Evolutionary conservation across 2,888 invertebrate species (phyloP).

Genomic region (Luffia ferchaultella): DNA sequence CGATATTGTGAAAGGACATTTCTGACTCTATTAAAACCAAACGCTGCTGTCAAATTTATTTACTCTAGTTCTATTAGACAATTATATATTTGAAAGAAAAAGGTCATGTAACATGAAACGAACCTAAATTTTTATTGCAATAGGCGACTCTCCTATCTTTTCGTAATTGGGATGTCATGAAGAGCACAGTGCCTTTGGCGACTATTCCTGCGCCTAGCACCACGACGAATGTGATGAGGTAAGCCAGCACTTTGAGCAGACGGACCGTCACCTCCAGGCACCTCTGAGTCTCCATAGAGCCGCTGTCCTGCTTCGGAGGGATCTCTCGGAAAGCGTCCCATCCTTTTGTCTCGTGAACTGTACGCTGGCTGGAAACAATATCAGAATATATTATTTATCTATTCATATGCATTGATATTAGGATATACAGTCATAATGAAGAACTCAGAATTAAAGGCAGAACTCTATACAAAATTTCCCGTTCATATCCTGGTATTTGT

Average conservation of each 20-base stretch:
- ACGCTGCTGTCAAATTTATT: no score
- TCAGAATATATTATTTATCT: slow-evolving; percentile 6
- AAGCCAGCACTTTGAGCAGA: slow-evolving; percentile 84
- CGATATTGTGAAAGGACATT: no score
- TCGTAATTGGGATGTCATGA: slow-evolving; percentile 91
- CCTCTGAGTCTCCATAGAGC: slow-evolving; percentile 87
- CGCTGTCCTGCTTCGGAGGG: slow-evolving; percentile 87
- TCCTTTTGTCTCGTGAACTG: slow-evolving; percentile 88
- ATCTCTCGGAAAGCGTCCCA: slow-evolving; percentile 97
- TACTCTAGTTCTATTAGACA: background rate
- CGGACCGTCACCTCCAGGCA: slow-evolving; percentile 87
- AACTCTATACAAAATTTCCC: no score
- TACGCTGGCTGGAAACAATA: slow-evolving; percentile 73
- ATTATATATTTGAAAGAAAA: background rate
- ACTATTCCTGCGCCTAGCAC: slow-evolving; percentile 87
- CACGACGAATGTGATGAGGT: slow-evolving; percentile 83
- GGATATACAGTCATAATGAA: no score
- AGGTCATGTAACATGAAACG: slow-evolving; percentile 19
- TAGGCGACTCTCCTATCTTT: slow-evolving; percentile 78
- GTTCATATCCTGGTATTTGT: no score
- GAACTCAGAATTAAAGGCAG: no score
- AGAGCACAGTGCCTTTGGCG: slow-evolving; percentile 87
- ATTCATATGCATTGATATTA: no score
- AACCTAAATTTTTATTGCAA: slow-evolving; percentile 88
- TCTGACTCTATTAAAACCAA: no score